phyloP scores from a whole-genome alignment of 2,113 vertebrate species.

The Pseudorectes ferrugineus region DNA sequence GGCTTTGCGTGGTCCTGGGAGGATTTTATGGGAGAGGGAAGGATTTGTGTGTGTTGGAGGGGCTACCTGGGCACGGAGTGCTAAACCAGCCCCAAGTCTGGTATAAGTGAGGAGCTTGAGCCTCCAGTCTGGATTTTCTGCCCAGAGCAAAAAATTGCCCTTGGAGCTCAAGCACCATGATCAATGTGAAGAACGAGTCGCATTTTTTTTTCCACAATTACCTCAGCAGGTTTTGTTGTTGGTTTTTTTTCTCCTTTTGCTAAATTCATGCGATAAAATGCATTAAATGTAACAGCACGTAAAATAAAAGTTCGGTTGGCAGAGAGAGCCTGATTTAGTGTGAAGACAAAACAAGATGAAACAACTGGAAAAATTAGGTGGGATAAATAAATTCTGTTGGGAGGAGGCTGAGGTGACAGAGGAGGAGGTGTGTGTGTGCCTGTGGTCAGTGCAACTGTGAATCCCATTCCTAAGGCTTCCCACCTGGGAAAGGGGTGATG shows the following conservation, averaged over 20 bases:
- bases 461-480: background rate
- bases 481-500: background rate
- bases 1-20: background rate
- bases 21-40: background rate
- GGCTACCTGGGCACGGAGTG: too few species aligned
- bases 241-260: background rate
- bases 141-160: background rate
- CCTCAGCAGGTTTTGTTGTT: background rate
- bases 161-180: background rate
- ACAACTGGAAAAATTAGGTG: slow-evolving; percentile 15
- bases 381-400: background rate
- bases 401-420: background rate
- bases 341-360: slow-evolving; percentile 39
- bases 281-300: slow-evolving; percentile 36
- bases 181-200: background rate
- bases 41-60: background rate
- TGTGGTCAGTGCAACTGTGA: background rate
- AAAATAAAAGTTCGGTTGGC: slow-evolving; percentile 38
- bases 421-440: background rate
- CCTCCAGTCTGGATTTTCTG: background rate
- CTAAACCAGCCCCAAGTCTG: background rate
- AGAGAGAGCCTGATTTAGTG: slow-evolving; percentile 10
- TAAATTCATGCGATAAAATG: slow-evolving; percentile 38
- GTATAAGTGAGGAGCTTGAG: background rate
- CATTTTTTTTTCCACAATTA: background rate